Base-by-base conservation (phyloP, 1,140 invertebrate species). In the Melipona quadrifasciata region DNA sequence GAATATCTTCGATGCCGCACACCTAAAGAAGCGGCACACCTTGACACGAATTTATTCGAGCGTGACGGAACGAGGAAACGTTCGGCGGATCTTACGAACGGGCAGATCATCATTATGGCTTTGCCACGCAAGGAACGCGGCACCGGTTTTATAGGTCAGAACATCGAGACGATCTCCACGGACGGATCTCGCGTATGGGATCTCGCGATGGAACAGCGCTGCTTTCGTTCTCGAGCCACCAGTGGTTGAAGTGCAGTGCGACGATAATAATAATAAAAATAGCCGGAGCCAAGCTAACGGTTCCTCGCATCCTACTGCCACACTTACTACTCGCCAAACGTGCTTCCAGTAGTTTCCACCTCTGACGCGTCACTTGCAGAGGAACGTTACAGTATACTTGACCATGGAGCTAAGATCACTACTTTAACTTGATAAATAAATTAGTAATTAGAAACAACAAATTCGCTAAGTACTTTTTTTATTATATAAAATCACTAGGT, bases 291-390 rank as follows among this genome's bases (percentile, higher is more conserved):
- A 88, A 90, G 82, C 82, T 93, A 93, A 93, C 92, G 93, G 92
- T 93, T 92, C 85, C 87, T 92, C 87, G 90, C 89, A 93, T 93
- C 93, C 93, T 93, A 94, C 93, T 94, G 93, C 92, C 93, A 94
- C 91, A 94, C 93, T 93, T 94, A 91, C 77, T 77, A 80, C 84
- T 88, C 74, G 74, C 75, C 76, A 78, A 82, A 84, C 85, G 70
- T 70, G 27, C 21, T 58, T 57, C 58, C 17, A 81, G 53, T 61
- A 61, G 58, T 24, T 61, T 39, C 67, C 67, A 70, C 19, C 4
- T 19, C 64, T 27, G 17, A 8, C 34, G 65, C 65, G 17, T 27
- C 19, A 24, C 11, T 67, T 34, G 31, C 51, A 1, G 31, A 55
- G 71, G 14, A 5, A 71, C 74, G 51, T 27, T 19, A 24, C 47